Evolutionary conservation across 2,888 invertebrate species (phyloP), one percentile per base, ranked within the genome.

Genomic region (Vandiemenella viatica): DNA sequence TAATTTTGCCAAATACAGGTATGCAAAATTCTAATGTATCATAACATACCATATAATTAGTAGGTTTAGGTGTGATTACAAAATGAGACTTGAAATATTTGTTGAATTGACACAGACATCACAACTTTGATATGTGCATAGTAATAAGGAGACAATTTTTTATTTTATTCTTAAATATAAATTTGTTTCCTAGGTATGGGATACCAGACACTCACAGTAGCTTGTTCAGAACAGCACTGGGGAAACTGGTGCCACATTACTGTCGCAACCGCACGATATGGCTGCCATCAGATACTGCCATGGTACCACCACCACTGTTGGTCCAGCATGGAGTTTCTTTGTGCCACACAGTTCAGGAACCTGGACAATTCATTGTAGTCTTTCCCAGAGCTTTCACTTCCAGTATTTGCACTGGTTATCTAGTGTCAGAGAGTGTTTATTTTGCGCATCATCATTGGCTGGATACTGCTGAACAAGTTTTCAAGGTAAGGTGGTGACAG

Each of bases 351-450:
- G 82, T 84, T 4, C 93, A 93, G 65, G 76, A 81, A 50, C 85
- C 88, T 0, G 88, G 91, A 0, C 87, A 95, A 63, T 93, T 84
- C 63, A 78, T 95, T 20, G 74, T 95, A 0, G 86, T 93, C 1
- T 90, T 91, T 63, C 91, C 93, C 0, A 78, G 83, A 61, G 85
- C 89, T 0, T 92, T 87, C 62, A 89, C 91, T 0, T 85, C 88
- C 1, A 88, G 86, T 38, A 76, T 95, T 52, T 83, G 85, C 55
- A 87, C 89, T 0, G 93, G 93, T 0, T 91, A 86, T 62, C 80
- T 83, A 0, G 80, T 91, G 0, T 87, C 91, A 0, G 95, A 96
- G 63, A 91, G 91, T 60, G 89, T 91, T 0, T 93, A 91, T 63
- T 93, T 89, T 60, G 92, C 91, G 0, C 79, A 83, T 6, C 71